Percentiles rank a stretch among this genome's conserved stretches.
Conservation (phyloP, 2,797 vertebrate species). For the Mus spretus region DNA sequence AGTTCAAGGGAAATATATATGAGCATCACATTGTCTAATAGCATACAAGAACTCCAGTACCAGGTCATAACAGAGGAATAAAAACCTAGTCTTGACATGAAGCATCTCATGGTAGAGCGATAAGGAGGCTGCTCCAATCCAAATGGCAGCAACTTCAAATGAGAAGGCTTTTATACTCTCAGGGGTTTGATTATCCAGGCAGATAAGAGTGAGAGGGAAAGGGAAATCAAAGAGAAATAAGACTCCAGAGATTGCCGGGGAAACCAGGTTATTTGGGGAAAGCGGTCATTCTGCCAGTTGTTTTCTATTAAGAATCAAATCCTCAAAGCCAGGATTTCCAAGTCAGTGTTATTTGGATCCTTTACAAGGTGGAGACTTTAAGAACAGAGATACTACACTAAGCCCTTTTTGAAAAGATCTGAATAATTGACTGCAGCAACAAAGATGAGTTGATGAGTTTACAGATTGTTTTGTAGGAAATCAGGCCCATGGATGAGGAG, state of each 20-base stretch:
- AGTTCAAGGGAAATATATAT: slow-evolving; percentile 58
- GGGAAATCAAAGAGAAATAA: slow-evolving; percentile 77
- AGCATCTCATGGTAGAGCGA: background rate
- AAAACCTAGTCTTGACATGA: slow-evolving; percentile 50
- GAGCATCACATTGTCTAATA: slow-evolving; percentile 57
- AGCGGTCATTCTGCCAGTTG: slow-evolving; percentile 35
- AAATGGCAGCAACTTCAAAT: slow-evolving; percentile 72
- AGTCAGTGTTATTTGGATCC: slow-evolving; percentile 52
- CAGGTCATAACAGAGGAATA: slow-evolving; percentile 49
- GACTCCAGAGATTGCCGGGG: slow-evolving; percentile 43
- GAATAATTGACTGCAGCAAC: slow-evolving; percentile 29
- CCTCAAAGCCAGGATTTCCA: slow-evolving; percentile 68
- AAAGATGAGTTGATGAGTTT: slow-evolving; percentile 33
- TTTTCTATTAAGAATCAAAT: slow-evolving; percentile 75
- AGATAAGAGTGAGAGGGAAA: slow-evolving; percentile 69
- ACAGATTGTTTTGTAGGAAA: background rate
- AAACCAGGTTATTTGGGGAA: slow-evolving; percentile 67
- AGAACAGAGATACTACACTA: slow-evolving; percentile 30
- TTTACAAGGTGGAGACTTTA: slow-evolving; percentile 46
- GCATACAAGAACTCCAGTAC: background rate
- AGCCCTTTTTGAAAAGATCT: slow-evolving; percentile 30
- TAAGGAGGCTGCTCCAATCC: slow-evolving; percentile 62
- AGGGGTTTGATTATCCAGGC: slow-evolving; percentile 74
- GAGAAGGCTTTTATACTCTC: slow-evolving; percentile 67
- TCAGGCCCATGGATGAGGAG: background rate